Evolutionary conservation across 2,888 invertebrate species (phyloP).

Genomic region (Eupithecia subfuscata): DNA sequence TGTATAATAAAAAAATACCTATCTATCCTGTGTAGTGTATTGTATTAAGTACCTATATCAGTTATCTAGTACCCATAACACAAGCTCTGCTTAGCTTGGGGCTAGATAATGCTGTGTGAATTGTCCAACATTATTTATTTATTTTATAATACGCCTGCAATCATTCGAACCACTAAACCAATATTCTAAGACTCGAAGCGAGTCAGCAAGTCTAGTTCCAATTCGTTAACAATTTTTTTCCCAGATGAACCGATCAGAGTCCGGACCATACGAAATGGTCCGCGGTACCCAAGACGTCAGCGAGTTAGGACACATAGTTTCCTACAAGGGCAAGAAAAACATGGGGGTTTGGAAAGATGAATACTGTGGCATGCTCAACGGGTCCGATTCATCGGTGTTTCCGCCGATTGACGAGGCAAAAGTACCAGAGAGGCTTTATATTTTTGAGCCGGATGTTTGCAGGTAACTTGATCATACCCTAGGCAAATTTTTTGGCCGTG

Average conservation of each 20-base stretch:
- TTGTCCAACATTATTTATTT: too few relatives aligned
- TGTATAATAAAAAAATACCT: too few relatives aligned
- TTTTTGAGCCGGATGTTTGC: constrained; percentile 84
- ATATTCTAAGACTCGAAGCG: neutral
- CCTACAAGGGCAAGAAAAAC: constrained; percentile 66
- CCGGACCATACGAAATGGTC: constrained; percentile 82
- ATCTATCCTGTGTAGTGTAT: too few relatives aligned
- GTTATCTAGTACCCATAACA: too few relatives aligned
- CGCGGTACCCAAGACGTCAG: constrained; percentile 79
- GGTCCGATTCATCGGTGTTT: constrained; percentile 83
- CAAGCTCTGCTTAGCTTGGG: too few relatives aligned
- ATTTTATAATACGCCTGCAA: too few relatives aligned
- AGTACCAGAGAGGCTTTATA: constrained; percentile 68
- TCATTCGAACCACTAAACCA: too few relatives aligned
- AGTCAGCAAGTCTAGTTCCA: neutral
- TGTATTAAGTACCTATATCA: too few relatives aligned
- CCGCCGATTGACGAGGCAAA: constrained; percentile 73
- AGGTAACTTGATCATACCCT: constrained; percentile 64
- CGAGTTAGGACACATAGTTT: constrained; percentile 77
- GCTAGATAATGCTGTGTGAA: too few relatives aligned
- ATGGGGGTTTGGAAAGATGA: constrained; percentile 70
- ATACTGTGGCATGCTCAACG: constrained; percentile 82
- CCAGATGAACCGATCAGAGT: constrained; percentile 80
- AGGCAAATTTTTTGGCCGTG: neutral
- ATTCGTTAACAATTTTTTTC: constrained; percentile 5